Evolutionary conservation across 2,888 invertebrate species (phyloP).

Genomic region (Dasysyrphus tricinctus): DNA sequence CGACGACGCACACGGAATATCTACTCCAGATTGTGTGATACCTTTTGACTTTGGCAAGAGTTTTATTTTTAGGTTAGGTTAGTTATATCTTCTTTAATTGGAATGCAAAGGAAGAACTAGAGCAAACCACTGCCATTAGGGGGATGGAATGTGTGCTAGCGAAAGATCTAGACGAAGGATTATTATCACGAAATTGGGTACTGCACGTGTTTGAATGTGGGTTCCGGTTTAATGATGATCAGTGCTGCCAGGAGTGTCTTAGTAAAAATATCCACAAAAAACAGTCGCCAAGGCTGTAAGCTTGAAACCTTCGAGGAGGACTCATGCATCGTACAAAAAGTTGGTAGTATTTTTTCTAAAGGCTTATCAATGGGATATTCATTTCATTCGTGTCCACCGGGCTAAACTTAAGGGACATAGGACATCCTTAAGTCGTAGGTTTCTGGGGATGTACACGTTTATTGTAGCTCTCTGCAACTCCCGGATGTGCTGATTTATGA

Average conservation of each 20-base stretch:
- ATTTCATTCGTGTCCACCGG: too few species aligned
- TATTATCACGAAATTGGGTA: neutral
- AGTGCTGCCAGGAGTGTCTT: neutral
- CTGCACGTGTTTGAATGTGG: neutral
- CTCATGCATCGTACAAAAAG: too few species aligned
- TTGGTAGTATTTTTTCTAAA: too few species aligned
- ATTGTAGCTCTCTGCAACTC: too few species aligned
- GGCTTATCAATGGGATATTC: too few species aligned
- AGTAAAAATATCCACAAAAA: neutral
- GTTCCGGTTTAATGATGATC: neutral
- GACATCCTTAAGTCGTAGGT: too few species aligned
- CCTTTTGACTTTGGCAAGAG: constrained; percentile 67
- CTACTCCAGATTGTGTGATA: constrained; percentile 18
- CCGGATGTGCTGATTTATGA: too few species aligned
- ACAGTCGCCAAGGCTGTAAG: too few species aligned
- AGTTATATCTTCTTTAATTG: constrained; percentile 70
- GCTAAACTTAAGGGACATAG: too few species aligned
- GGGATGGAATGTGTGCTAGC: neutral
- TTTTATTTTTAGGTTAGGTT: constrained; percentile 53
- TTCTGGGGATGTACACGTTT: too few species aligned
- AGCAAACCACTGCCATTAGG: neutral
- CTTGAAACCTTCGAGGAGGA: too few species aligned
- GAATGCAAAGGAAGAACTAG: constrained; percentile 39
- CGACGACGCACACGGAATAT: constrained; percentile 8
- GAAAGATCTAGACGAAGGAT: neutral